These are phyloP conservation scores for Drosophila lini DNA, from an alignment of 1,140 invertebrate species.

Conservation along the genomic window DNA sequence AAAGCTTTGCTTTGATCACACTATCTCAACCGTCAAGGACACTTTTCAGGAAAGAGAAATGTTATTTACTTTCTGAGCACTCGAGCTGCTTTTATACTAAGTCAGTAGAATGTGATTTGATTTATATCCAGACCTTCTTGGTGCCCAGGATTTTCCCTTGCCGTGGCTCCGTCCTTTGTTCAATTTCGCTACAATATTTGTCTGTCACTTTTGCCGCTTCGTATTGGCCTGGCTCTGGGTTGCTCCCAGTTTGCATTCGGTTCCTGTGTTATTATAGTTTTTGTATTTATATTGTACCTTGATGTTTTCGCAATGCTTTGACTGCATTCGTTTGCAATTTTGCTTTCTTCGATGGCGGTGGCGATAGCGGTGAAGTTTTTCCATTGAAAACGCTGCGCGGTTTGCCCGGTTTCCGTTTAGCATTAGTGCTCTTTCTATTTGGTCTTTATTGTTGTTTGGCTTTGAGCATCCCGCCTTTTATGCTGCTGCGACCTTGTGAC, in stretches of 20 bases:
- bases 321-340: conserved; percentile 60
- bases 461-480: conserved; percentile 42
- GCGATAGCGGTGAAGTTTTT: conserved; percentile 18
- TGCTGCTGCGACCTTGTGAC: conserved; percentile 37
- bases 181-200: conserved; percentile 42
- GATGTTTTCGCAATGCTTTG: conserved; percentile 39
- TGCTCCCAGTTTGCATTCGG: conserved; percentile 4
- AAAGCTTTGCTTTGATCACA: neutral
- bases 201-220: conserved; percentile 40
- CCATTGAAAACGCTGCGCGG: conserved; percentile 15
- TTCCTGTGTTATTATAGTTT: conserved; percentile 22
- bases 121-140: conserved; percentile 1
- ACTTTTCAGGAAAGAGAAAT: too few species aligned
- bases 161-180: conserved; percentile 13
- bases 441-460: conserved; percentile 52
- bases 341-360: conserved; percentile 7
- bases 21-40: neutral
- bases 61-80: neutral
- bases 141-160: conserved; percentile 2
- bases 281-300: conserved; percentile 21
- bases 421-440: conserved; percentile 51
- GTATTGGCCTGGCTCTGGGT: conserved; percentile 36
- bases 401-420: conserved; percentile 28
- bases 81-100: neutral
- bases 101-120: conserved; percentile 15